These are phyloP conservation scores for Botia almorhae DNA, from an alignment of 2,797 vertebrate genomes.

Conservation along the genomic window DNA sequence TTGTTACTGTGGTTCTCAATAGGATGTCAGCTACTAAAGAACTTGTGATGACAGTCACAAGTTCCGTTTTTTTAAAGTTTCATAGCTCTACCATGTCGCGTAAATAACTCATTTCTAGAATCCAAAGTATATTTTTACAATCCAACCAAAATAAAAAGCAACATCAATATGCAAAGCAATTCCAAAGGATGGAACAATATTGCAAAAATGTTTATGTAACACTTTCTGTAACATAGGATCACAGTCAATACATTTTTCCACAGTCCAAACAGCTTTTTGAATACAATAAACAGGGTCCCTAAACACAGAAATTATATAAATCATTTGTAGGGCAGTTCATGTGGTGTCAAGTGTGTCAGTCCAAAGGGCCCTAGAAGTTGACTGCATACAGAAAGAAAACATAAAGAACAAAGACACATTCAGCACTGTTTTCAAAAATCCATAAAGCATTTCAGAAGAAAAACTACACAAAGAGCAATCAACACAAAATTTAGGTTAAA, in stretches of 20 bases:
- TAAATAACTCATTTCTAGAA: not conserved
- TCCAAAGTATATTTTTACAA: not conserved
- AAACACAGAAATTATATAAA: not conserved
- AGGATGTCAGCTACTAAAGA: not conserved
- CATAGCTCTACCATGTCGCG: not conserved
- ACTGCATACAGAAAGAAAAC: not conserved
- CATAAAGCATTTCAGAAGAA: too few relatives aligned
- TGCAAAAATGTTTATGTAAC: not conserved
- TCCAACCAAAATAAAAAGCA: not conserved
- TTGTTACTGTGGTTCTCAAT: not conserved
- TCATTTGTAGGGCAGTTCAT: not conserved
- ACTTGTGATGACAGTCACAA: constrained; percentile 40
- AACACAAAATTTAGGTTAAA: too few relatives aligned
- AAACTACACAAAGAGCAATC: not conserved
- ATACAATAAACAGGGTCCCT: not conserved
- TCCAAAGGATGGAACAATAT: not conserved
- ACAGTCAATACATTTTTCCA: not conserved
- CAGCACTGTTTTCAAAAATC: not conserved
- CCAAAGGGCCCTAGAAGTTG: not conserved
- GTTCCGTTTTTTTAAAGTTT: constrained; percentile 3
- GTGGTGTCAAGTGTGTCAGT: not conserved
- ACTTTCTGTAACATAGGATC: not conserved
- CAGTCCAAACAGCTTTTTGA: not conserved
- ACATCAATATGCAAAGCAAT: not conserved
- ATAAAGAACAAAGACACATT: constrained; percentile 2